A percentile compares a stretch with the other conserved stretches of the same genome.
These are phyloP conservation scores for Melieria crassipennis DNA, from an alignment of 2,888 invertebrate genomes.

Conservation along the genomic window DNA sequence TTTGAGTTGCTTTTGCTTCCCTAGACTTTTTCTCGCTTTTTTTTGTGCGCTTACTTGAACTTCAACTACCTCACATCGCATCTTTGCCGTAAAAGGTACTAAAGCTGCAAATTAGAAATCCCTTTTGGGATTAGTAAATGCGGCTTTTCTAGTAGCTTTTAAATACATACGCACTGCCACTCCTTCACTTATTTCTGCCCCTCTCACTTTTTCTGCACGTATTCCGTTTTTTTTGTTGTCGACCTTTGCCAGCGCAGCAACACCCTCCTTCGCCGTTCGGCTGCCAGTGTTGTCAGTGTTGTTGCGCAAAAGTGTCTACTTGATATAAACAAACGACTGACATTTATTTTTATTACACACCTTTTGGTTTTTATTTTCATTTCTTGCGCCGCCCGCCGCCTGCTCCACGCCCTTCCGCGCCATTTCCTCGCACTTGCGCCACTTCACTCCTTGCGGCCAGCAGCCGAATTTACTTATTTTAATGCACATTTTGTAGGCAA, in stretches of 20 bases:
- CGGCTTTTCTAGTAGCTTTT: slow-evolving; percentile 41
- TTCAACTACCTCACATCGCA: too few relatives aligned
- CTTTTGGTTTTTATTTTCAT: slow-evolving; percentile 54
- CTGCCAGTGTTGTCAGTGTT: not conserved
- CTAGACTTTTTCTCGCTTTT: not conserved
- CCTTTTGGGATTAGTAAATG: slow-evolving; percentile 51
- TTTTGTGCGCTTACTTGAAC: not conserved
- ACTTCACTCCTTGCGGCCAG: slow-evolving; percentile 12
- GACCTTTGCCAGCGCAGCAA: not conserved
- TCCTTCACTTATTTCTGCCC: not conserved
- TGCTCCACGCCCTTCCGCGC: not conserved
- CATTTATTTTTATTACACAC: slow-evolving; percentile 67
- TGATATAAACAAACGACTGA: slow-evolving; percentile 64
- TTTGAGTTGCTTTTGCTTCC: not conserved
- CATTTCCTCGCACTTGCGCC: slow-evolving; percentile 13
- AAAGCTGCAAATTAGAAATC: slow-evolving; percentile 51
- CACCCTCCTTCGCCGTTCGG: slow-evolving; percentile 1
- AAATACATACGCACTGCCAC: slow-evolving; percentile 30
- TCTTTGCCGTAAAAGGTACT: slow-evolving; percentile 31
- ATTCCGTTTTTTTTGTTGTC: slow-evolving; percentile 23
- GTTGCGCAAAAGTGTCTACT: slow-evolving; percentile 38
- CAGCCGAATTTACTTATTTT: slow-evolving; percentile 57
- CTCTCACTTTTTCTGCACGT: slow-evolving; percentile 16
- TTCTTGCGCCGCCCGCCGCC: slow-evolving; percentile 17
- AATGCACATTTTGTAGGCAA: slow-evolving; percentile 62